A percentile compares a stretch with the other conserved stretches of the same genome.
Evolutionary conservation across 2,888 invertebrate genomes (phyloP).

Genomic region (Ochropleura plecta): DNA sequence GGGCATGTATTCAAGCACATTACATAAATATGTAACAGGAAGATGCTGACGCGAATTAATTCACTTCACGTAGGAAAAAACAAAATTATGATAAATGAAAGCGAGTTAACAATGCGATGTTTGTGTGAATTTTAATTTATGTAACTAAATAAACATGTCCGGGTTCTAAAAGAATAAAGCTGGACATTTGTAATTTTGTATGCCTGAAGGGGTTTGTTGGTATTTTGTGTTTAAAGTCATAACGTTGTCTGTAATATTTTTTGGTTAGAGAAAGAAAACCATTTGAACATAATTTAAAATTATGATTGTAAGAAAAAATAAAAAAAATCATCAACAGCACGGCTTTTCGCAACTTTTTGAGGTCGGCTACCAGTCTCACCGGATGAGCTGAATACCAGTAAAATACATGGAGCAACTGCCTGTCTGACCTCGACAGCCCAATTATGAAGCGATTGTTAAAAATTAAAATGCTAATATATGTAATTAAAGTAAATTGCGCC

Average conservation of each 20-base stretch:
- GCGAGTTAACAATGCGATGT: slow-evolving; percentile 48
- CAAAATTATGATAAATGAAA: slow-evolving; percentile 60
- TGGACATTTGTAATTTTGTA: slow-evolving; percentile 13
- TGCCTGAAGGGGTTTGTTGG: slow-evolving; percentile 25
- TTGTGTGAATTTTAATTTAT: slow-evolving; percentile 50
- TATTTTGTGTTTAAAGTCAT: slow-evolving; percentile 7
- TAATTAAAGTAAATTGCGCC: background rate
- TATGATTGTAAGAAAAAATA: too few species aligned
- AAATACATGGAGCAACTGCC: too few species aligned
- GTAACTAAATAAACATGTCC: slow-evolving; percentile 30
- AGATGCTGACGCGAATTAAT: slow-evolving; percentile 64
- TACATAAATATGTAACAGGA: slow-evolving; percentile 66
- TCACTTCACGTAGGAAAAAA: slow-evolving; percentile 55
- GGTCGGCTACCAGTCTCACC: too few species aligned
- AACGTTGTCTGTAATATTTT: background rate
- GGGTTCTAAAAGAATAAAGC: slow-evolving; percentile 24
- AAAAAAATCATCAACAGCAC: too few species aligned
- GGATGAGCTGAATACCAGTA: too few species aligned
- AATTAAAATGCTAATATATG: background rate
- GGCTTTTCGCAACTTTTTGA: too few species aligned
- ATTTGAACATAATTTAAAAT: background rate
- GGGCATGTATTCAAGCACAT: slow-evolving; percentile 55
- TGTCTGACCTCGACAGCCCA: too few species aligned
- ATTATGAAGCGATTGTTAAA: background rate
- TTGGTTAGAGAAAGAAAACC: background rate